A percentile compares a stretch with the other conserved stretches of the same genome.
Conservation (phyloP, 2,888 invertebrate species). For the Sclerodermus sp. region DNA sequence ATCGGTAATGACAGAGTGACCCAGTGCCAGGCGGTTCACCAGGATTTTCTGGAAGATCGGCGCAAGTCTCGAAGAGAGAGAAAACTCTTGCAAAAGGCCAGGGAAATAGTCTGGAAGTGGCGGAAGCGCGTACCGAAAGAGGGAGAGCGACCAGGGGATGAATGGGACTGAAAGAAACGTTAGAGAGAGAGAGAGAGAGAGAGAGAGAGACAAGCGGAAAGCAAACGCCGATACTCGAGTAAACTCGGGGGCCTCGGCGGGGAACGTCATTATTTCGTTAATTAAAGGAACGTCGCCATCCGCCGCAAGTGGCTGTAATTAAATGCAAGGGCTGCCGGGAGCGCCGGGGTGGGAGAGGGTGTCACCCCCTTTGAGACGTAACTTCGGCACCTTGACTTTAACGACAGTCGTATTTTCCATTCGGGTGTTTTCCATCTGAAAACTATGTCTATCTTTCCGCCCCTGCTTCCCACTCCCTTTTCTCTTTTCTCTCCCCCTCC, state of each 20-base stretch:
- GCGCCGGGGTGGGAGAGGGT: not conserved
- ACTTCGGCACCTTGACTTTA: slow-evolving; percentile 39
- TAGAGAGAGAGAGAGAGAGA: no score
- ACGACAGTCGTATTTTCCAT: slow-evolving; percentile 29
- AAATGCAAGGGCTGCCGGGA: slow-evolving; percentile 23
- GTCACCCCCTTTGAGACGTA: slow-evolving; percentile 36
- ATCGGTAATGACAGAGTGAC: no score
- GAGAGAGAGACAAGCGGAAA: no score
- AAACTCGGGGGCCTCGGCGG: slow-evolving; percentile 4
- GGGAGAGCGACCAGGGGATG: no score
- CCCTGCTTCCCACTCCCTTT: not conserved
- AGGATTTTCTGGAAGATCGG: no score
- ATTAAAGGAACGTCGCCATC: slow-evolving; percentile 50
- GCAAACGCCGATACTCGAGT: no score
- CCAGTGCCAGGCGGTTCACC: no score
- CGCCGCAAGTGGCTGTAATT: slow-evolving; percentile 37
- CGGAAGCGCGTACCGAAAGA: no score
- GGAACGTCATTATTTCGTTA: slow-evolving; percentile 46
- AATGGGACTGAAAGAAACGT: no score
- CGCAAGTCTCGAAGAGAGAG: no score
- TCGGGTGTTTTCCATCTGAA: not conserved
- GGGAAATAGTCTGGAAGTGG: no score
- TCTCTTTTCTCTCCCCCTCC: not conserved
- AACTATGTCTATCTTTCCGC: not conserved
- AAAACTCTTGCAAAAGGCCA: no score